Conservation (phyloP, 2,888 invertebrate species). For the Ophioninae sp. region DNA sequence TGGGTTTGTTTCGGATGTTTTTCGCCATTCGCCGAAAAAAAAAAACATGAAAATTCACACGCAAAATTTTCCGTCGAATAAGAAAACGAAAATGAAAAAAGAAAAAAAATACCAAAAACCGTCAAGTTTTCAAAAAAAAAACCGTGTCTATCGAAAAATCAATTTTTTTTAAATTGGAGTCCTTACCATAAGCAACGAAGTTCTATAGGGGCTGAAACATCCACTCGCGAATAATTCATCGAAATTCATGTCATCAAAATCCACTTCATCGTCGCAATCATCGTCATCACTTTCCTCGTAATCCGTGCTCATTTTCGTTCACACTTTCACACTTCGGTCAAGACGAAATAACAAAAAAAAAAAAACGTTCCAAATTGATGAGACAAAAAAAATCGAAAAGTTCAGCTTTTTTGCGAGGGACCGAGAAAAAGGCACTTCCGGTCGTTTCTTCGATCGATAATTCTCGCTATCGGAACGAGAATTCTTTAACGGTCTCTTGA, state of each 20-base stretch:
- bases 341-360: neutral
- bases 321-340: neutral
- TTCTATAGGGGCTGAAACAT: constrained; percentile 58
- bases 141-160: neutral
- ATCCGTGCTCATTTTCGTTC: constrained; percentile 40
- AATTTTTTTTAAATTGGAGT: neutral
- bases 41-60: neutral
- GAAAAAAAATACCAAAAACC: too few species aligned
- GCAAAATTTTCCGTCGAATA: neutral
- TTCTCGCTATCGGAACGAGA: neutral
- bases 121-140: neutral
- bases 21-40: neutral
- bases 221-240: constrained; percentile 50
- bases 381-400: neutral
- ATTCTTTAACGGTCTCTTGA: neutral
- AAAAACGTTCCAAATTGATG: too few species aligned
- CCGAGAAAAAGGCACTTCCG: neutral
- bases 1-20: too few species aligned
- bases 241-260: constrained; percentile 31
- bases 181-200: constrained; percentile 58
- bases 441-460: neutral
- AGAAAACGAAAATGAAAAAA: neutral
- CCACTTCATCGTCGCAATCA: constrained; percentile 36
- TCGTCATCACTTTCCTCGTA: constrained; percentile 41
- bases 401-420: neutral